Conservation (phyloP, 2,113 vertebrate species). For the Prunella himalayana region DNA sequence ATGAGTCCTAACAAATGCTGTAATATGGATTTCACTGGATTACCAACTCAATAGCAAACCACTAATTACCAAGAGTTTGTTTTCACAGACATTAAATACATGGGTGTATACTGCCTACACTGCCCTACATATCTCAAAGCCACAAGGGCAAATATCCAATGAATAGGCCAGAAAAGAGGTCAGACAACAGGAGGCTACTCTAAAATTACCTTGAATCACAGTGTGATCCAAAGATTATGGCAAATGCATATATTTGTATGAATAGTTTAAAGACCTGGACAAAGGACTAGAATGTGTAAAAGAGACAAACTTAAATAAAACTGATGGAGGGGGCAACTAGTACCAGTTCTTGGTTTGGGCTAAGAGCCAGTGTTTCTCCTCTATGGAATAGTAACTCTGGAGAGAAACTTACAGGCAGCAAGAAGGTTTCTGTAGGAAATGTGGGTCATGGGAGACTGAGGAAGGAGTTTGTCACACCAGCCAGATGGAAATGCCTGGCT, state of each 20-base stretch:
- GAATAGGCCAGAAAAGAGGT: not conserved
- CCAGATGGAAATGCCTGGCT: not conserved
- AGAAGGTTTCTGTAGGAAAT: not conserved
- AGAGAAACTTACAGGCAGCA: not conserved
- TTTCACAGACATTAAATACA: not conserved
- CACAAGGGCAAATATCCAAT: not conserved
- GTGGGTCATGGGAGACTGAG: not conserved
- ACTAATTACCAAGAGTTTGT: constrained; percentile 39
- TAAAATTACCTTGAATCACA: not conserved
- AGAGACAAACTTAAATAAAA: not conserved
- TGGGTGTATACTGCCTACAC: not conserved
- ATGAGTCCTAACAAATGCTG: not conserved
- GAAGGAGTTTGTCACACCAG: not conserved
- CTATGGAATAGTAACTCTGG: not conserved
- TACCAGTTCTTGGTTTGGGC: not conserved
- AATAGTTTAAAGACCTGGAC: not conserved
- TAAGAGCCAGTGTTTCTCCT: not conserved
- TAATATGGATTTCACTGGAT: constrained; percentile 1
- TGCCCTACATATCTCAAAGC: constrained; percentile 12
- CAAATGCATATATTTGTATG: not conserved
- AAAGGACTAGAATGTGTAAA: not conserved
- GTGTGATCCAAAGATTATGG: not conserved
- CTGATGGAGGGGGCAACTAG: not conserved
- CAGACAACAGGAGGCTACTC: not conserved
- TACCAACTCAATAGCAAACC: not conserved